These are phyloP conservation scores for Psilopsiagon aurifrons DNA, from an alignment of 2,113 vertebrate genomes.

Conservation along the genomic window DNA sequence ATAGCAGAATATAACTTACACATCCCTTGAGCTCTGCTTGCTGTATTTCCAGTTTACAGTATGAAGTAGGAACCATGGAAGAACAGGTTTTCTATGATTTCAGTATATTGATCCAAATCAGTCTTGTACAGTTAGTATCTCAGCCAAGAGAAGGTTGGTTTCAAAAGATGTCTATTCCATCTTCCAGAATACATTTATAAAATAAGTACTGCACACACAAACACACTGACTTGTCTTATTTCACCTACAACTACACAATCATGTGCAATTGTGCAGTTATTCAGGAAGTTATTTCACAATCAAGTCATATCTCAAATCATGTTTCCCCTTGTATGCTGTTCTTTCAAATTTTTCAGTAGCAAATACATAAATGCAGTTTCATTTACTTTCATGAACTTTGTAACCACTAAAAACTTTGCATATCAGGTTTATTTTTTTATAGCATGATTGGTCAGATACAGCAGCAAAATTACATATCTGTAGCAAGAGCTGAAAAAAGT, in stretches of 20 bases:
- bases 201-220: background rate
- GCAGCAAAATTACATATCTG: conserved; percentile 12
- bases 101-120: conserved; percentile 32
- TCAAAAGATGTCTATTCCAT: background rate
- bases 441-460: background rate
- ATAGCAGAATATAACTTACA: background rate
- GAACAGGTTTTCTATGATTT: conserved; percentile 33
- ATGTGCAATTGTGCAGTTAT: background rate
- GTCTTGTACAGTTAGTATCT: conserved; percentile 6
- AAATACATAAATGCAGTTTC: background rate
- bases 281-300: background rate
- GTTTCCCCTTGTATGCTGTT: background rate
- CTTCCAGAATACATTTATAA: background rate
- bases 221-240: background rate
- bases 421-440: background rate
- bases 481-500: background rate
- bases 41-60: background rate
- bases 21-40: background rate
- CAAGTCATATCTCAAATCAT: background rate
- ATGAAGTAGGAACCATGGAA: background rate
- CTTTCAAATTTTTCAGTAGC: background rate
- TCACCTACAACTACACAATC: background rate
- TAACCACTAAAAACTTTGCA: background rate
- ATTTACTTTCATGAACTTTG: background rate
- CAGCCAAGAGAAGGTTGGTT: background rate